Conservation (phyloP, 2,113 vertebrate genomes). For the Lucifuga dentata region DNA sequence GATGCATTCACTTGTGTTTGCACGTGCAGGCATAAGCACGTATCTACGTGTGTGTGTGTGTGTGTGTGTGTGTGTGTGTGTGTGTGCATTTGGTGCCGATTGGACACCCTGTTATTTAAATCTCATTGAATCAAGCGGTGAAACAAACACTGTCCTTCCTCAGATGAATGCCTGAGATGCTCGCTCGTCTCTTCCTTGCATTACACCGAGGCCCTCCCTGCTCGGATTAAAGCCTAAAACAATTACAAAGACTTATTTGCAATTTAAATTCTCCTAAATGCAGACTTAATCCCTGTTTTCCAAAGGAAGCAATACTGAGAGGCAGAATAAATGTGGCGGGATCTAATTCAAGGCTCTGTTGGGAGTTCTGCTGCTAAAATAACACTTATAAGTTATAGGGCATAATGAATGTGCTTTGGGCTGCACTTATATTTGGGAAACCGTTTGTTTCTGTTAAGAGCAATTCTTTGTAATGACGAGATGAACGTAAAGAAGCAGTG, state of each 20-base stretch:
- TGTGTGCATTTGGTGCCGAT: conserved; percentile 34
- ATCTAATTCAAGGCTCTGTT: conserved; percentile 66
- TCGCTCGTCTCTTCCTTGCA: conserved; percentile 65
- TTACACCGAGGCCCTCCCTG: conserved; percentile 61
- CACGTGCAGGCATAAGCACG: neutral
- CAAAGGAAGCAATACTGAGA: conserved; percentile 66
- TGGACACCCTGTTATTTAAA: conserved; percentile 65
- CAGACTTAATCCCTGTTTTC: conserved; percentile 75
- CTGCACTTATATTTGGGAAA: conserved; percentile 61
- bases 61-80: conserved; percentile 19
- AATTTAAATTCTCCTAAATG: conserved; percentile 77
- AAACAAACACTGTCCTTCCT: conserved; percentile 69
- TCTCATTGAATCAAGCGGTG: conserved; percentile 67
- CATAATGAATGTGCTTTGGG: conserved; percentile 64
- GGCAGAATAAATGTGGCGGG: conserved; percentile 66
- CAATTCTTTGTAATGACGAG: conserved; percentile 36
- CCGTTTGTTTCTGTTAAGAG: conserved; percentile 61
- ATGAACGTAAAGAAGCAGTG: conserved; percentile 53
- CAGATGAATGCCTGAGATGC: conserved; percentile 68
- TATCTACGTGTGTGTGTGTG: neutral
- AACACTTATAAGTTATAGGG: conserved; percentile 70
- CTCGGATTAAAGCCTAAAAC: conserved; percentile 77
- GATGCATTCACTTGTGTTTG: conserved; percentile 25
- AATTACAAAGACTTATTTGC: conserved; percentile 77
- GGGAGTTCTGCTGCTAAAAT: conserved; percentile 70